phyloP scores from a whole-genome alignment of 1,140 invertebrate species.

The Drosophila athabasca region DNA sequence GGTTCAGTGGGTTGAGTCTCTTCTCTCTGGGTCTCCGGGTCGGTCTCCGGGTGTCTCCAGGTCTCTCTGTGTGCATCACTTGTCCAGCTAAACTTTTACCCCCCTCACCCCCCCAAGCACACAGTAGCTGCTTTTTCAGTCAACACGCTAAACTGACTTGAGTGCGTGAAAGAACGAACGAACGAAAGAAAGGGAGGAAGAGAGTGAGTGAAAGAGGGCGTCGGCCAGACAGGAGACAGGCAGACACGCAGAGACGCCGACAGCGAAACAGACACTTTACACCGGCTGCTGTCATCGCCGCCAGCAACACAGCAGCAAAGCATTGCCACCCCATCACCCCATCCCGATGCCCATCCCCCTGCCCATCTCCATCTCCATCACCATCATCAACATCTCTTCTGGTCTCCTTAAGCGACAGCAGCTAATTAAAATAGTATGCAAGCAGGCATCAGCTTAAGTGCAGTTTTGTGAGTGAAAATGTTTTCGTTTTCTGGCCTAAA shows the following conservation, averaged over 20 bases:
- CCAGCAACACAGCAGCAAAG: neutral
- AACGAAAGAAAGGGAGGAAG: too few relatives aligned
- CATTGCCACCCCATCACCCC: neutral
- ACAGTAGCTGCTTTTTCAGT: conserved; percentile 45
- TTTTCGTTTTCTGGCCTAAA: conserved; percentile 29
- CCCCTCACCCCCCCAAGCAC: conserved; percentile 1
- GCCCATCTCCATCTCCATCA: neutral
- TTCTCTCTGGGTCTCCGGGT: too few relatives aligned
- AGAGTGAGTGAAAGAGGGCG: neutral
- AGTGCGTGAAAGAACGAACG: neutral
- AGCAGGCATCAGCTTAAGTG: conserved; percentile 51
- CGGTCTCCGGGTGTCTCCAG: too few relatives aligned
- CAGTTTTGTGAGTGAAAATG: conserved; percentile 37
- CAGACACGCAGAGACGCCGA: conserved; percentile 7
- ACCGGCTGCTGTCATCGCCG: conserved; percentile 8
- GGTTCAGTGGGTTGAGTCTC: too few relatives aligned
- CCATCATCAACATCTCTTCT: neutral
- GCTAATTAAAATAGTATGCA: conserved; percentile 76
- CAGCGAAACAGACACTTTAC: conserved; percentile 13
- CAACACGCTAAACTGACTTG: conserved; percentile 25
- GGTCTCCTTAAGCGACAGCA: conserved; percentile 33
- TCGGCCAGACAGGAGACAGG: conserved; percentile 24
- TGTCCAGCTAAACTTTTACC: conserved; percentile 56
- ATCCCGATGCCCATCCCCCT: neutral
- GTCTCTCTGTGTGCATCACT: conserved; percentile 14